Percentiles rank a stretch among this genome's conserved stretches.
Conservation (phyloP, 1,140 invertebrate genomes). For the Tetraneura akinire region DNA sequence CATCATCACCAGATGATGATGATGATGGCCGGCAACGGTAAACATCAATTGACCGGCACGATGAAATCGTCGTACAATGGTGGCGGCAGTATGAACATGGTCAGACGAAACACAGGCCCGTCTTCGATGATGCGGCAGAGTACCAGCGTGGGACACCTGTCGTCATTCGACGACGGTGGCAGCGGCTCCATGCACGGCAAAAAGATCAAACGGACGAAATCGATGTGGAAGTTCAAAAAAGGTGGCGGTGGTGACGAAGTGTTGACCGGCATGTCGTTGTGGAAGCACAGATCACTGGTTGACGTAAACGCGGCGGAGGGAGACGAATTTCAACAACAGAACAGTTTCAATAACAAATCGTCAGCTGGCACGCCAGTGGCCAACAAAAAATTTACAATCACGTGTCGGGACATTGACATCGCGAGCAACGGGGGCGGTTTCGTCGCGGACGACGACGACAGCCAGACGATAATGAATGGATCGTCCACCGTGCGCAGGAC, state of each 20-base stretch:
- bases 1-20: background rate
- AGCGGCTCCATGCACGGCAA: background rate
- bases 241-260: conserved; percentile 70
- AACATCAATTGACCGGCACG: background rate
- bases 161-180: conserved; percentile 39
- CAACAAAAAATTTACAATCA: conserved; percentile 52
- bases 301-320: conserved; percentile 65
- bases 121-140: conserved; percentile 52
- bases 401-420: conserved; percentile 51
- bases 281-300: conserved; percentile 81
- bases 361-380: conserved; percentile 53
- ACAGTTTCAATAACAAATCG: conserved; percentile 57
- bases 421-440: conserved; percentile 45
- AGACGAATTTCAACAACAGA: conserved; percentile 54
- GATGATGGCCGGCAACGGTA: background rate
- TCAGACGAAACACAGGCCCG: conserved; percentile 53
- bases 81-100: background rate
- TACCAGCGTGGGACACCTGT: conserved; percentile 32
- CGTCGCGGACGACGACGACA: conserved; percentile 51
- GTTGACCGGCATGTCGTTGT: conserved; percentile 79
- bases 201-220: conserved; percentile 75
- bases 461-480: conserved; percentile 55
- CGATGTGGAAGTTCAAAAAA: conserved; percentile 77
- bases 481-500: background rate
- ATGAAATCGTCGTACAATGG: conserved; percentile 36